Conservation (phyloP, 2,797 vertebrate genomes). For the Chromis chromis region DNA sequence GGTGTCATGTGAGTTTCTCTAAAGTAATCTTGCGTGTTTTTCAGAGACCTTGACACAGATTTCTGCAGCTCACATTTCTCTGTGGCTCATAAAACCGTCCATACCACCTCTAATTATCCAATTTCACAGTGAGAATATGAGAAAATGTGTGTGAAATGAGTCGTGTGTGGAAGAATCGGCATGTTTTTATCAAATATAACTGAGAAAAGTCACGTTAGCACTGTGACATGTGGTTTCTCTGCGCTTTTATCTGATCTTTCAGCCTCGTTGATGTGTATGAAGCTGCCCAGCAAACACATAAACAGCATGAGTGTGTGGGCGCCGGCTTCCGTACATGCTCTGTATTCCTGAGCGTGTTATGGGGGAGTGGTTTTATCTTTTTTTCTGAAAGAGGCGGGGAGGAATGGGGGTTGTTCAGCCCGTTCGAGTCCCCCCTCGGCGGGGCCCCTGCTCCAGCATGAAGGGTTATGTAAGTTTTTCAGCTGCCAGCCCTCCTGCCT, state of each 20-base stretch:
- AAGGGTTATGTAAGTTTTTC: slow-evolving; percentile 82
- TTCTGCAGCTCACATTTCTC: neutral
- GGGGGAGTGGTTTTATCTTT: slow-evolving; percentile 30
- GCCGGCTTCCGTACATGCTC: slow-evolving; percentile 50
- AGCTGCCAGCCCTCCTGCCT: slow-evolving; percentile 76
- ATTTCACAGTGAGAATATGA: too few species aligned
- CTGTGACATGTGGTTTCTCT: neutral
- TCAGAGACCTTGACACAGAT: neutral
- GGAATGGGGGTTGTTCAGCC: neutral
- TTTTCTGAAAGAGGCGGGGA: neutral
- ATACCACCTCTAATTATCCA: too few species aligned
- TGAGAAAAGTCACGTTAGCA: too few species aligned
- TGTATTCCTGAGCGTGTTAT: slow-evolving; percentile 37
- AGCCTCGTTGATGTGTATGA: neutral
- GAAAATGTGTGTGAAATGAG: too few species aligned
- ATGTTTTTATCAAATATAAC: too few species aligned
- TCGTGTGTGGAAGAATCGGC: too few species aligned
- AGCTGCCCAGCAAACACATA: slow-evolving; percentile 1
- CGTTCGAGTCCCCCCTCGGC: slow-evolving; percentile 60
- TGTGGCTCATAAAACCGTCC: too few species aligned
- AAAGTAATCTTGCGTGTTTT: neutral
- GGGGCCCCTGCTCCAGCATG: slow-evolving; percentile 74
- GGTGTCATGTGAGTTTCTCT: too few species aligned
- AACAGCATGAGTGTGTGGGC: slow-evolving; percentile 33
- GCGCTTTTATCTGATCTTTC: neutral